Evolutionary conservation across 2,888 invertebrate genomes (phyloP).

Genomic region (Aelia acuminata): DNA sequence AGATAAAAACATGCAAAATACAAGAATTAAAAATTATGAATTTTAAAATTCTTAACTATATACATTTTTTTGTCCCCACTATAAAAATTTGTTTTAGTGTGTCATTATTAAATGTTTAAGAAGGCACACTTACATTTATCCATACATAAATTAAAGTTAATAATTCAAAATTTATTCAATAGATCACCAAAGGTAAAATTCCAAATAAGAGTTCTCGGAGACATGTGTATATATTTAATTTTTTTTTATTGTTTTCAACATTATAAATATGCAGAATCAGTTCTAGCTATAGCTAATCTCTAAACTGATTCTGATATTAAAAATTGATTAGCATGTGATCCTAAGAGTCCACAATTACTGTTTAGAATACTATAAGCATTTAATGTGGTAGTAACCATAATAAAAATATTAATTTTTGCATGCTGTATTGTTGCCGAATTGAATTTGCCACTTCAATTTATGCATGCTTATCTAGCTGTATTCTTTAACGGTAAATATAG

Average conservation of each 20-base stretch:
- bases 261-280: slow-evolving; percentile 18
- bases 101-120: not conserved
- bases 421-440: not conserved
- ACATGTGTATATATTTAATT: not conserved
- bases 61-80: too few relatives aligned
- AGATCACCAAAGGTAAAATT: not conserved
- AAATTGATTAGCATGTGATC: not conserved
- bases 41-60: not conserved
- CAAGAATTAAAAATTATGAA: not conserved
- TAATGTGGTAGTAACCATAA: not conserved
- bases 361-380: not conserved
- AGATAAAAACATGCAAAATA: not conserved
- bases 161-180: not conserved
- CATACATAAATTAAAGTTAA: too few relatives aligned
- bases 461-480: not conserved
- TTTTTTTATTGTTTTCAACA: not conserved
- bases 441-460: not conserved
- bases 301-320: slow-evolving; percentile 25
- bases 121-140: too few relatives aligned
- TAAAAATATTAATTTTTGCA: not conserved
- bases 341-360: not conserved
- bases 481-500: not conserved
- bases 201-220: slow-evolving; percentile 26
- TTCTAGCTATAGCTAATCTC: slow-evolving; percentile 14
- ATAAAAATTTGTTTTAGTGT: not conserved